phyloP scores from a whole-genome alignment of 2,113 vertebrate species.

The Triplophysa rosa region DNA sequence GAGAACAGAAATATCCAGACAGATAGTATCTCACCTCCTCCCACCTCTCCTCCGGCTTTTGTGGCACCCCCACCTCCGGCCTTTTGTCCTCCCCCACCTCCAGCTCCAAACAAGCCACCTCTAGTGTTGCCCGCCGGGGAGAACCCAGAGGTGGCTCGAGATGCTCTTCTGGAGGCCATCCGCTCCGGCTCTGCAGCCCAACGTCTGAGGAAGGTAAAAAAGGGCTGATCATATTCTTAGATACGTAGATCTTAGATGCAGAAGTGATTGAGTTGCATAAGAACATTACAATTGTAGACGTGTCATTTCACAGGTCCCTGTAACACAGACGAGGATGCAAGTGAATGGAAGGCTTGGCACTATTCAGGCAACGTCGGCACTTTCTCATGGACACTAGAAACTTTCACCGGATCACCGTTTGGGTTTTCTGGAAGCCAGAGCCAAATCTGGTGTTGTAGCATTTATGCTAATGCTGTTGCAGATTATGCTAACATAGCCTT shows the following conservation, averaged over 20 bases:
- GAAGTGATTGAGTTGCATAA: too few relatives aligned
- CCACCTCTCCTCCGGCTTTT: conserved; percentile 43
- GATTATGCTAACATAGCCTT: conserved; percentile 29
- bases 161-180: conserved; percentile 90
- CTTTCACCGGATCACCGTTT: conserved; percentile 24
- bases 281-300: conserved; percentile 38
- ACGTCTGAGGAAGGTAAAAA: conserved; percentile 83
- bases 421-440: conserved; percentile 7
- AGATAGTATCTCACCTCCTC: conserved; percentile 11
- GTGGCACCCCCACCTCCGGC: conserved; percentile 41
- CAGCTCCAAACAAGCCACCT: conserved; percentile 49
- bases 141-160: conserved; percentile 70
- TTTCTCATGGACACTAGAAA: conserved; percentile 48
- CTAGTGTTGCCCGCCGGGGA: conserved; percentile 44
- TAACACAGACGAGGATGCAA: conserved; percentile 69
- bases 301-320: conserved; percentile 65
- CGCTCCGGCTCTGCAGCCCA: conserved; percentile 88
- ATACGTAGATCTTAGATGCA: neutral
- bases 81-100: conserved; percentile 51
- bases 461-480: neutral
- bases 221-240: neutral
- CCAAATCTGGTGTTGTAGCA: conserved; percentile 20
- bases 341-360: conserved; percentile 76
- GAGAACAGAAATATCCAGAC: conserved; percentile 26
- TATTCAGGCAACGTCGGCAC: conserved; percentile 59